Conservation (phyloP, 2,113 vertebrate species). For the Anarhynchus alexandrinus region DNA sequence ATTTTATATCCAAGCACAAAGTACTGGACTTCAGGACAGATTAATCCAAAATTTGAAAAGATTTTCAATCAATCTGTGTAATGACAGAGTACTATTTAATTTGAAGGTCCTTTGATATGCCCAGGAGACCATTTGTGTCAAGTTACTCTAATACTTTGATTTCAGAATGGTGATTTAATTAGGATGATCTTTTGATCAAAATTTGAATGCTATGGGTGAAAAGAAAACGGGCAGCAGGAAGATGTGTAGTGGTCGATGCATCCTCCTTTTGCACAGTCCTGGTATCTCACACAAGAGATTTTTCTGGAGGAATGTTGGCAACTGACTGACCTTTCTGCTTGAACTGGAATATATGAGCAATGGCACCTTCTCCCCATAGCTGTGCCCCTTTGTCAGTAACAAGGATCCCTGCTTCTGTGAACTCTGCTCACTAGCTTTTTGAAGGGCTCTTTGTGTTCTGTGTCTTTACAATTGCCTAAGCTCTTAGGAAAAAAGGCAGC, state of each 20-base stretch:
- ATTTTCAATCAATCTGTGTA: not conserved
- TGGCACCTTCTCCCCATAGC: not conserved
- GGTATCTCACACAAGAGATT: not conserved
- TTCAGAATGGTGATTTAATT: not conserved
- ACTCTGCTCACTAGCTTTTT: not conserved
- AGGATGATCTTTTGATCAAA: not conserved
- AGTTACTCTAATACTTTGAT: not conserved
- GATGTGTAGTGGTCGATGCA: not conserved
- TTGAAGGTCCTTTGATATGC: not conserved
- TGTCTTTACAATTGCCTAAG: not conserved
- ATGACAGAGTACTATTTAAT: not conserved
- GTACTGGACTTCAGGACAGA: not conserved
- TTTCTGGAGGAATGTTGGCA: not conserved
- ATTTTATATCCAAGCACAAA: not conserved
- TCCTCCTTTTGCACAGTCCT: not conserved
- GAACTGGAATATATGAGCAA: not conserved
- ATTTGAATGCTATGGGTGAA: not conserved
- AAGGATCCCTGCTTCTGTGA: not conserved
- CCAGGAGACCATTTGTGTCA: not conserved
- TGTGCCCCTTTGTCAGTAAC: not conserved
- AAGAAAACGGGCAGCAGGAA: not conserved
- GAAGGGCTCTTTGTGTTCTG: not conserved
- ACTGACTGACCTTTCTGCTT: not conserved
- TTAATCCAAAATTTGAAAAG: not conserved
- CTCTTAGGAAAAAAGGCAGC: not conserved